Evolutionary conservation across 2,888 invertebrate genomes (phyloP).

Genomic region (Catocala nupta): DNA sequence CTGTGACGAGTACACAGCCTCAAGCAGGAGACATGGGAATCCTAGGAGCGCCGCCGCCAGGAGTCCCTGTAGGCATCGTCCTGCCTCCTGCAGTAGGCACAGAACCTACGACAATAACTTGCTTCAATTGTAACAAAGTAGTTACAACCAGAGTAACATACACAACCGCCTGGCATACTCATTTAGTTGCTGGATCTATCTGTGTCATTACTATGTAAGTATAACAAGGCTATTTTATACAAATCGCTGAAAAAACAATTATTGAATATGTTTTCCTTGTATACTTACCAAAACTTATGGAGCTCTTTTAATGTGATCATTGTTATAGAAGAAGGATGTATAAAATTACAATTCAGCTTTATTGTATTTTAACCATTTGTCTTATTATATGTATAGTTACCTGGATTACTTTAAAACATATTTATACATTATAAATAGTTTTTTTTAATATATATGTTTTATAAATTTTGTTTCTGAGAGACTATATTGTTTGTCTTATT

Average conservation of each 20-base stretch:
- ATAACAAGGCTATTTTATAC: background rate
- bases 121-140: conserved; percentile 80
- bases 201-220: conserved; percentile 83
- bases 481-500: conserved; percentile 34
- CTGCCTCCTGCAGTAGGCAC: conserved; percentile 78
- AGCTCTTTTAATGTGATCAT: no score
- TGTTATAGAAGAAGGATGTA: no score
- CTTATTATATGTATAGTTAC: no score
- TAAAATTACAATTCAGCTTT: no score
- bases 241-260: no score
- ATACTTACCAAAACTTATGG: no score
- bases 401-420: no score
- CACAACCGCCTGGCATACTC: conserved; percentile 84
- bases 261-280: no score
- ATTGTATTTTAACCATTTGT: no score
- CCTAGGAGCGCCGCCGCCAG: conserved; percentile 53
- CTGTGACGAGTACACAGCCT: conserved; percentile 68
- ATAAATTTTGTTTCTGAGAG: no score
- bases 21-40: conserved; percentile 61
- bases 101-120: conserved; percentile 80
- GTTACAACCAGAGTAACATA: conserved; percentile 83
- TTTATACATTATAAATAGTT: background rate
- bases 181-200: conserved; percentile 80
- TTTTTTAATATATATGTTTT: background rate
- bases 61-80: conserved; percentile 72